These are phyloP conservation scores for Chydorus sphaericus DNA, from an alignment of 2,888 invertebrate genomes.

Conservation along the genomic window DNA sequence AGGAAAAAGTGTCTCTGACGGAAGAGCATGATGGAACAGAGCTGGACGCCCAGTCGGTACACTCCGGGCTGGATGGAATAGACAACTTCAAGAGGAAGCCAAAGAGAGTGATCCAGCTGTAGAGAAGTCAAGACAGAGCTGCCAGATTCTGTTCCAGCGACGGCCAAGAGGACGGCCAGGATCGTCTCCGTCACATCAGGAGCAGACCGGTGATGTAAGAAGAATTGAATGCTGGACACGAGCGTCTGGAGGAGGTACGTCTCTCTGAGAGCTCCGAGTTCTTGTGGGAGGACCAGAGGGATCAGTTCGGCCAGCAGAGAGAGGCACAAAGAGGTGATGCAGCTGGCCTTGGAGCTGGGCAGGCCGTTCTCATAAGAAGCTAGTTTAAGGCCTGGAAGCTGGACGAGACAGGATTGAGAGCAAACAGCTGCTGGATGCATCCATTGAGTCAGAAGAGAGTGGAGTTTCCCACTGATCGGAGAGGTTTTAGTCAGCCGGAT, in stretches of 20 bases:
- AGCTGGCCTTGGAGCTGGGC: not conserved
- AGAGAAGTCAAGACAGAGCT: not conserved
- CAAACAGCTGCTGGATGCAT: not conserved
- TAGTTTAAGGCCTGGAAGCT: not conserved
- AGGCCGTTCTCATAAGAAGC: not conserved
- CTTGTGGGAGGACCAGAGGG: not conserved
- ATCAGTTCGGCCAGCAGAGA: conserved; percentile 1
- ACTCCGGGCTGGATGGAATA: conserved; percentile 16
- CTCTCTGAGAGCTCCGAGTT: not conserved
- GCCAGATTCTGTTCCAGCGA: not conserved
- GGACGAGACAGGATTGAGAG: not conserved
- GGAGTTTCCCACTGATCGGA: no score
- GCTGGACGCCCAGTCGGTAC: conserved; percentile 25
- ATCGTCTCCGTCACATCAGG: not conserved
- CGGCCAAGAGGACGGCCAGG: not conserved
- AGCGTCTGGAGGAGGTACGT: not conserved
- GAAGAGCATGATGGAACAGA: conserved; percentile 25
- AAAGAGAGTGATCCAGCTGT: not conserved
- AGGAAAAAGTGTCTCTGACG: conserved; percentile 28
- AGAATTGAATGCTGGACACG: not conserved
- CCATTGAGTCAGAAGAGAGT: not conserved
- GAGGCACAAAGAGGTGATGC: not conserved
- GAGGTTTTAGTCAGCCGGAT: not conserved
- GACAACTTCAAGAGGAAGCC: not conserved
- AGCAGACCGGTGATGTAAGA: not conserved